A percentile compares a stretch with the other conserved stretches of the same genome.
phyloP scores from a whole-genome alignment of 2,888 invertebrate species.

The Ecdyonurus torrentis region DNA sequence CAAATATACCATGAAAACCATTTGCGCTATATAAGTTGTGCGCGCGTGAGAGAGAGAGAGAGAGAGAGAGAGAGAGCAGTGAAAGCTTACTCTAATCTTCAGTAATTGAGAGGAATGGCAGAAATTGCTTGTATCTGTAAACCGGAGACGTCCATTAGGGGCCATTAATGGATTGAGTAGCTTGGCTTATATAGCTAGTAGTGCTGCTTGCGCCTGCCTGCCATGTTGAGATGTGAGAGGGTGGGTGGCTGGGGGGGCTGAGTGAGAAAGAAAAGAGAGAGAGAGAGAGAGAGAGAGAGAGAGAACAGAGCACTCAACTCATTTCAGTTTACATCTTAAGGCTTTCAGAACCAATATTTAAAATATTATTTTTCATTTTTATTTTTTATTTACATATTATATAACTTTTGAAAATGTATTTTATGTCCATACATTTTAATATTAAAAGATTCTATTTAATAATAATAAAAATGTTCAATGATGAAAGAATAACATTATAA shows the following conservation, averaged over 20 bases:
- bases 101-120: slow-evolving; percentile 24
- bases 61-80: slow-evolving; percentile 8
- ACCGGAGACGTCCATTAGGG: slow-evolving; percentile 25
- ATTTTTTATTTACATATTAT: neutral
- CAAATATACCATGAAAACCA: too few relatives aligned
- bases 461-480: too few relatives aligned
- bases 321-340: neutral
- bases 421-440: too few relatives aligned
- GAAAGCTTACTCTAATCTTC: slow-evolving; percentile 21
- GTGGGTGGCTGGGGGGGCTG: neutral
- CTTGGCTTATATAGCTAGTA: slow-evolving; percentile 15
- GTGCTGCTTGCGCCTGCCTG: neutral
- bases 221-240: neutral
- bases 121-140: slow-evolving; percentile 26
- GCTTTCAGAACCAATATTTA: neutral
- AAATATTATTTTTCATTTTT: neutral
- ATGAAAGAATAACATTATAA: too few relatives aligned
- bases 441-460: too few relatives aligned
- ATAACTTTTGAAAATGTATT: neutral
- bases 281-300: slow-evolving; percentile 1
- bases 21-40: neutral
- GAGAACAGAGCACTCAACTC: neutral
- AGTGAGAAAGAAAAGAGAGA: too few relatives aligned
- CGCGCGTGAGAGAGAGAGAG: neutral
- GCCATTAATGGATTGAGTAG: slow-evolving; percentile 27